Percentiles rank a stretch among this genome's conserved stretches.
These are phyloP conservation scores for Junonia oenone DNA, from an alignment of 2,888 invertebrate species.

Conservation along the genomic window DNA sequence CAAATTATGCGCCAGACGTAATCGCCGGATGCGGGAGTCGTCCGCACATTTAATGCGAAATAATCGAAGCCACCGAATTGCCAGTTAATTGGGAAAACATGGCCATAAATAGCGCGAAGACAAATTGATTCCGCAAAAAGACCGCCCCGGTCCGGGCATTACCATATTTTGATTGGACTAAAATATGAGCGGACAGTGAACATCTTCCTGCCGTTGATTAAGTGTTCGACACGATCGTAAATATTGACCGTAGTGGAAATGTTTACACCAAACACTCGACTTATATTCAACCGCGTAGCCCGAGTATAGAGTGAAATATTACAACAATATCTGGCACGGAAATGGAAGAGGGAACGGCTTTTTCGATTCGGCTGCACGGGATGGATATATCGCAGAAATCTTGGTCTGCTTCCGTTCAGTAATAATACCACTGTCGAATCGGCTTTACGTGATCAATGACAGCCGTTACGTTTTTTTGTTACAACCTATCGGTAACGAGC, in stretches of 20 bases:
- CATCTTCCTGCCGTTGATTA: constrained; percentile 64
- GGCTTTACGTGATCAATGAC: constrained; percentile 46
- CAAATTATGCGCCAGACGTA: constrained; percentile 71
- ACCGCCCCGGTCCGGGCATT: constrained; percentile 49
- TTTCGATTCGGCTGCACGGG: constrained; percentile 26
- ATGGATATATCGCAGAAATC: constrained; percentile 50
- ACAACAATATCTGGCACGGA: constrained; percentile 26
- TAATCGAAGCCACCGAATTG: constrained; percentile 78
- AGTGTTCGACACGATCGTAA: constrained; percentile 55
- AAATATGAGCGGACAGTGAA: constrained; percentile 58
- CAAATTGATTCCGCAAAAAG: constrained; percentile 67
- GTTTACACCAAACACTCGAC: constrained; percentile 45
- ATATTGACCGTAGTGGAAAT: constrained; percentile 48
- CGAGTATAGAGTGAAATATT: constrained; percentile 31
- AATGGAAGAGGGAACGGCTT: constrained; percentile 9
- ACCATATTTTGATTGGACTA: constrained; percentile 72
- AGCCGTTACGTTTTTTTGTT: constrained; percentile 52
- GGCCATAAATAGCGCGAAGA: constrained; percentile 65
- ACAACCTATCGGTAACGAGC: constrained; percentile 40
- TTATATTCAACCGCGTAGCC: constrained; percentile 42
- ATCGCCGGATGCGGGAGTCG: constrained; percentile 79
- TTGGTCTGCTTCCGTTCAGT: constrained; percentile 51
- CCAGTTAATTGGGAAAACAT: constrained; percentile 75
- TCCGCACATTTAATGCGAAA: constrained; percentile 75
- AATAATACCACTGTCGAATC: constrained; percentile 43